Percentiles rank a stretch among this genome's conserved stretches.
phyloP scores from a whole-genome alignment of 2,888 invertebrate genomes.

The Zaprionus bogoriensis region DNA sequence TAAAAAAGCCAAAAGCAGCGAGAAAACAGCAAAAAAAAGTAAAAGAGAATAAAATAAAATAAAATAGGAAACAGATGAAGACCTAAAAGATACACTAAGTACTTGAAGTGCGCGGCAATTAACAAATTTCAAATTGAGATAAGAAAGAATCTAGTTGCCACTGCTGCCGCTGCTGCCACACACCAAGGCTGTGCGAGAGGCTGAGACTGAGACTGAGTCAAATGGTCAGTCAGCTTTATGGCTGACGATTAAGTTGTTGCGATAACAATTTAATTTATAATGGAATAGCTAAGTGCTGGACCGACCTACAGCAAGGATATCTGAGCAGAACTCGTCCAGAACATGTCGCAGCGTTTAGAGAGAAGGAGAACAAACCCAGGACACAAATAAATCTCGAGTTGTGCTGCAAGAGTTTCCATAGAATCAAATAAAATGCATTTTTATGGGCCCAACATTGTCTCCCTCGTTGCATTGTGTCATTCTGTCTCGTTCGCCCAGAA shows the following conservation, averaged over 20 bases:
- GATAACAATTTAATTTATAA: conserved; percentile 77
- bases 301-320: conserved; percentile 67
- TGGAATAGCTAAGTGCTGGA: conserved; percentile 45
- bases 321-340: conserved; percentile 24
- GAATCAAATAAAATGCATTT: conserved; percentile 64
- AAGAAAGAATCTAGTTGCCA: conserved; percentile 60
- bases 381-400: conserved; percentile 32
- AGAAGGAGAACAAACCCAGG: conserved; percentile 48
- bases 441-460: conserved; percentile 40
- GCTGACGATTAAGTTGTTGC: conserved; percentile 71
- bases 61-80: conserved; percentile 29
- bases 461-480: background rate
- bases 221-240: conserved; percentile 57
- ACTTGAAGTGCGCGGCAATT: conserved; percentile 75
- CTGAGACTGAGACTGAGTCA: background rate
- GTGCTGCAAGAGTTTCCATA: conserved; percentile 36
- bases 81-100: conserved; percentile 68
- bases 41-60: conserved; percentile 15
- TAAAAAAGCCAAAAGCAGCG: conserved; percentile 37
- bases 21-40: conserved; percentile 13
- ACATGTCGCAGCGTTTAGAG: conserved; percentile 47
- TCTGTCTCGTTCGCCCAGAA: conserved; percentile 4
- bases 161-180: conserved; percentile 13
- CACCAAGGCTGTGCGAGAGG: background rate
- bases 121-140: conserved; percentile 70